A percentile compares a stretch with the other conserved stretches of the same genome.
phyloP scores from a whole-genome alignment of 2,797 vertebrate genomes.

The Acomys russatus region DNA sequence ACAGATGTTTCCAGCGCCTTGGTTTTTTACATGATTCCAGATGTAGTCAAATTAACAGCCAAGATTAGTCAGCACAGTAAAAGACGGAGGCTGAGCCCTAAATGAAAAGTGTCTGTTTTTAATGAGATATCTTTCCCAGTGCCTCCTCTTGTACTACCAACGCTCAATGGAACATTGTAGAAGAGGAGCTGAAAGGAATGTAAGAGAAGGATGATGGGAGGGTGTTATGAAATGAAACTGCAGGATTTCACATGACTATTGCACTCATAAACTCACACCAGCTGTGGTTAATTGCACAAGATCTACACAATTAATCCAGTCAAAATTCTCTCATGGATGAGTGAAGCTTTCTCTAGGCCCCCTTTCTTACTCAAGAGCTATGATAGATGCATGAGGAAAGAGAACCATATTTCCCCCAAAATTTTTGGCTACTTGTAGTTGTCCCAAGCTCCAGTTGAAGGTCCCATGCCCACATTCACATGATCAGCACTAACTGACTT shows the following conservation, averaged over 20 bases:
- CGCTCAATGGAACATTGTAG: not conserved
- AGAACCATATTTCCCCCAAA: not conserved
- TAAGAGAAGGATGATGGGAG: not conserved
- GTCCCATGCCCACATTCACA: not conserved
- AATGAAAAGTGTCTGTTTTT: too few relatives aligned
- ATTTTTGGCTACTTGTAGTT: not conserved
- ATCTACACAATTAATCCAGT: not conserved
- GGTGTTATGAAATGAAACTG: not conserved
- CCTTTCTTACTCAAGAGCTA: not conserved
- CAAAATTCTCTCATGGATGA: not conserved
- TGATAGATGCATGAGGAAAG: not conserved
- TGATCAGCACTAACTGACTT: not conserved
- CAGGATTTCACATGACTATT: not conserved
- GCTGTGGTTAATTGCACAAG: not conserved
- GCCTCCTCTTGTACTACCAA: not conserved
- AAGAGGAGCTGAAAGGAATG: not conserved
- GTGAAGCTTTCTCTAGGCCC: not conserved
- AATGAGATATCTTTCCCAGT: not conserved
- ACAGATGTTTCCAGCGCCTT: not conserved
- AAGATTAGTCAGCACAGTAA: not conserved
- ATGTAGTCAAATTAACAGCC: not conserved
- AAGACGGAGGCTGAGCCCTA: not conserved
- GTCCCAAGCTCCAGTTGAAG: not conserved
- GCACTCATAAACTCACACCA: not conserved
- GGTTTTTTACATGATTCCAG: not conserved